Evolutionary conservation across 2,888 invertebrate species (phyloP).

Genomic region (Rugalucina vietnamica): DNA sequence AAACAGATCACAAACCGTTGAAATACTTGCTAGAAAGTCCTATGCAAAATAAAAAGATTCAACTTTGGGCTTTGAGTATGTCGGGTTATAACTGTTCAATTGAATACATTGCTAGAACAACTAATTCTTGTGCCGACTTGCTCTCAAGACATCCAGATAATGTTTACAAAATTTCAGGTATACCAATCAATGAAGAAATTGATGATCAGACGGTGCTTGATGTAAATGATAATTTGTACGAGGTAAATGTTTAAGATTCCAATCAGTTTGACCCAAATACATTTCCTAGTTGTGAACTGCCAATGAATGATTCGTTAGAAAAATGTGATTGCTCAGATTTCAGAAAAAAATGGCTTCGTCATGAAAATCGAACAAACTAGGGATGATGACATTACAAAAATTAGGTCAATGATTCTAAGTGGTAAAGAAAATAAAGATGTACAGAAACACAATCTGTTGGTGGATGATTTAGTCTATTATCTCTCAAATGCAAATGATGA

Average conservation of each 20-base stretch:
- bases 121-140: constrained; percentile 32
- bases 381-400: constrained; percentile 11
- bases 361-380: constrained; percentile 22
- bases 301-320: not conserved
- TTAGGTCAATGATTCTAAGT: constrained; percentile 16
- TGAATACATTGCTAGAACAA: constrained; percentile 35
- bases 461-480: constrained; percentile 48
- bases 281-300: constrained; percentile 9
- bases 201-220: constrained; percentile 16
- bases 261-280: constrained; percentile 43
- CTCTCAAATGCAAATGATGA: constrained; percentile 46
- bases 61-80: constrained; percentile 22
- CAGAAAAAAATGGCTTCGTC: not conserved
- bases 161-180: not conserved
- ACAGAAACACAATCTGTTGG: constrained; percentile 18
- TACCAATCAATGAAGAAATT: not conserved
- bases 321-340: constrained; percentile 23
- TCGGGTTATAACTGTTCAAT: constrained; percentile 38
- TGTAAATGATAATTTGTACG: constrained; percentile 39
- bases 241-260: constrained; percentile 42
- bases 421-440: not conserved
- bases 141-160: constrained; percentile 23
- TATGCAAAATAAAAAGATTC: constrained; percentile 44
- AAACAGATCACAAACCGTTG: constrained; percentile 37
- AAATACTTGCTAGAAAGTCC: constrained; percentile 22